Conservation (phyloP, 2,888 invertebrate genomes). For the Andrena fulva region DNA sequence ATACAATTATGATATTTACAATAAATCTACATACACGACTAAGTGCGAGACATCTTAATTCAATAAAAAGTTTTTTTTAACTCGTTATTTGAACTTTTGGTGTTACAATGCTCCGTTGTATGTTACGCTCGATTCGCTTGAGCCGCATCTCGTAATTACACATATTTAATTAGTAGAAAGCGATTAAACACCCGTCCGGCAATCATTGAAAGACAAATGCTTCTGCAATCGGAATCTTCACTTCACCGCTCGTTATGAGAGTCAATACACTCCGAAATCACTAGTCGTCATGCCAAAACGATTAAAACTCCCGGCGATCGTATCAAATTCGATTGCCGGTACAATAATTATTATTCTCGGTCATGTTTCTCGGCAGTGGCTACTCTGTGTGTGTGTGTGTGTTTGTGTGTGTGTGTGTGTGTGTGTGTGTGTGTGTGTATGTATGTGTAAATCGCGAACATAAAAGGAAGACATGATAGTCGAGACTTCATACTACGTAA, state of each 20-base stretch:
- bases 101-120: constrained; percentile 53
- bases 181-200: constrained; percentile 35
- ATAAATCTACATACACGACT: constrained; percentile 63
- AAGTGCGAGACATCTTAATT: constrained; percentile 54
- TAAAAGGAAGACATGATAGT: constrained; percentile 52
- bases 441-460: constrained; percentile 39
- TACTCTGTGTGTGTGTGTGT: background rate
- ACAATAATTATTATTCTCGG: constrained; percentile 10
- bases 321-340: constrained; percentile 9
- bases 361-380: constrained; percentile 44
- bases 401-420: too few species aligned
- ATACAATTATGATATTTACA: constrained; percentile 74
- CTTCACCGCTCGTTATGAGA: constrained; percentile 22
- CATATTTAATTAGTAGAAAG: constrained; percentile 46
- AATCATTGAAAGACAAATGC: constrained; percentile 56
- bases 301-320: constrained; percentile 40
- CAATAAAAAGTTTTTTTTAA: constrained; percentile 62
- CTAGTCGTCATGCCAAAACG: constrained; percentile 49
- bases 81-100: constrained; percentile 66
- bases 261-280: constrained; percentile 40
- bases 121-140: constrained; percentile 46
- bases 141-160: constrained; percentile 32
- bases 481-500: constrained; percentile 30
- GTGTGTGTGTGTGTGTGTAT: background rate
- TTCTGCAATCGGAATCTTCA: constrained; percentile 47